phyloP scores from a whole-genome alignment of 30 jellyfish, hydroid and myxozoan species.

The Aurelia aurita complex sp. Pacific region DNA sequence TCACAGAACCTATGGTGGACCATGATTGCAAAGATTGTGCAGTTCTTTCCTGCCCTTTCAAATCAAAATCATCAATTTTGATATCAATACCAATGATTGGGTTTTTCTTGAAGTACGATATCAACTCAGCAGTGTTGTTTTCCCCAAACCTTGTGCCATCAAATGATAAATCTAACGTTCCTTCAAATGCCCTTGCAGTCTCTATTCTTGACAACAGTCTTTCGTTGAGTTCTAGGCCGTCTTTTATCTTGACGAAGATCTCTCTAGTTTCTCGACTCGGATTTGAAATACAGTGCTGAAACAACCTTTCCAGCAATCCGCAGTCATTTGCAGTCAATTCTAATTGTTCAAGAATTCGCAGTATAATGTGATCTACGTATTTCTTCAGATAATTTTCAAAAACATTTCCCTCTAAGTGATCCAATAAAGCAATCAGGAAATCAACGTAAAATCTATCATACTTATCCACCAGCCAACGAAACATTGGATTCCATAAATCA shows the following conservation, averaged over 20 bases:
- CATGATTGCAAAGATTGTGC: too few relatives aligned
- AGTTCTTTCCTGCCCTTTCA: background rate
- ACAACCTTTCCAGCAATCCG: background rate
- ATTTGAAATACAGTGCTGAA: conserved; percentile 19
- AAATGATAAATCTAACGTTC: too few relatives aligned
- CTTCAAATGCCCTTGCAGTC: too few relatives aligned
- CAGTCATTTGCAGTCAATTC: background rate
- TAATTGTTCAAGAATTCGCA: background rate
- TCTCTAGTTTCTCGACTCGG: conserved; percentile 8
- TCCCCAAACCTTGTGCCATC: too few relatives aligned
- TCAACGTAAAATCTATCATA: background rate
- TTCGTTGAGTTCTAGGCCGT: background rate
- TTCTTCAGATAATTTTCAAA: too few relatives aligned
- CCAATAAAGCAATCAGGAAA: background rate
- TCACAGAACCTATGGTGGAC: background rate
- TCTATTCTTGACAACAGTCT: too few relatives aligned
- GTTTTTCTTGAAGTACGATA: background rate
- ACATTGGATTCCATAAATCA: conserved; percentile 43
- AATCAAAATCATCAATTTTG: background rate
- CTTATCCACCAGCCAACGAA: background rate
- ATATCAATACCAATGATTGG: conserved; percentile 5
- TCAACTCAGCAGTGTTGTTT: too few relatives aligned
- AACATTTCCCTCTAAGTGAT: background rate
- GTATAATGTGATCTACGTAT: background rate
- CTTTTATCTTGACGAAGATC: background rate